A percentile compares a stretch with the other conserved stretches of the same genome.
Conservation (phyloP, 1,140 invertebrate species). For the Sycophila sp. region DNA sequence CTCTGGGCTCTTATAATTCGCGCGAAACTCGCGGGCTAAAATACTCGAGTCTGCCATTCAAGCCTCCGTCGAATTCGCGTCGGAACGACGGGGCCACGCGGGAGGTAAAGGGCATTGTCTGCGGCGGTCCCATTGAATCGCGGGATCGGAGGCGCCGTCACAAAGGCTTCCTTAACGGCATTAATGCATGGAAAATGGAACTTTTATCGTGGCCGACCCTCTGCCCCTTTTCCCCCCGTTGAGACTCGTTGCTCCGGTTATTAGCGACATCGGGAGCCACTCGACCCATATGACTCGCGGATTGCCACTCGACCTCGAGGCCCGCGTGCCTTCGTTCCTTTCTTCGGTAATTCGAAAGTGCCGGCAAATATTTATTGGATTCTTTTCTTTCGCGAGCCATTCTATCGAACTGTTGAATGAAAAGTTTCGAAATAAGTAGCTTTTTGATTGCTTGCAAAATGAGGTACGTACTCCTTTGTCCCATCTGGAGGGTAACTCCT, state of each 20-base stretch:
- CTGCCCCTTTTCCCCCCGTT: too few relatives aligned
- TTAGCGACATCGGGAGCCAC: constrained; percentile 13
- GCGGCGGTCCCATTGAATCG: constrained; percentile 53
- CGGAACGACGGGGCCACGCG: constrained; percentile 29
- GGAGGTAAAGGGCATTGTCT: constrained; percentile 49
- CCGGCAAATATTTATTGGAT: too few relatives aligned
- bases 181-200: constrained; percentile 51
- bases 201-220: constrained; percentile 47
- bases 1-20: neutral
- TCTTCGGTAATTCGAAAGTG: too few relatives aligned
- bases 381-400: too few relatives aligned
- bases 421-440: too few relatives aligned
- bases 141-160: constrained; percentile 39
- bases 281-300: constrained; percentile 13
- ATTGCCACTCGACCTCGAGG: neutral
- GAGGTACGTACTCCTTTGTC: too few relatives aligned
- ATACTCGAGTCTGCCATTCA: neutral
- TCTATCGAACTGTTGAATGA: too few relatives aligned
- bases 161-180: constrained; percentile 50
- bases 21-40: neutral
- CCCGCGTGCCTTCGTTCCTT: too few relatives aligned
- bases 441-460: too few relatives aligned
- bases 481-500: too few relatives aligned
- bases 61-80: neutral
- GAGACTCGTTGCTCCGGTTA: too few relatives aligned